Evolutionary conservation across 1,140 invertebrate species (phyloP).

Genomic region (Philaenus spumarius): DNA sequence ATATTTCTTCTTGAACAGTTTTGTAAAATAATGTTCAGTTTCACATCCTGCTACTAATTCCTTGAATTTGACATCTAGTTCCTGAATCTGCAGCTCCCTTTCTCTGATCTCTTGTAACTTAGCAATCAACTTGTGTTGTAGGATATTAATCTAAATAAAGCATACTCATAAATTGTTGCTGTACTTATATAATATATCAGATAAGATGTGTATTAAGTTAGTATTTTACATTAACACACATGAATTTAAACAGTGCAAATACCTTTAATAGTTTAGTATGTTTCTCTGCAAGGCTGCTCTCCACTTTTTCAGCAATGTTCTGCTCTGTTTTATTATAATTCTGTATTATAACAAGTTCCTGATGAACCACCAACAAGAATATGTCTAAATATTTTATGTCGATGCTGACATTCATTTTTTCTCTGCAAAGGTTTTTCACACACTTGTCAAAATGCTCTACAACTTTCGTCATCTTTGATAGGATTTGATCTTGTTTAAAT

Average conservation of each 20-base stretch:
- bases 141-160: conserved; percentile 39
- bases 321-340: conserved; percentile 68
- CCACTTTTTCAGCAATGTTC: conserved; percentile 50
- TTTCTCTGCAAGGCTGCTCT: conserved; percentile 51
- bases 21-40: conserved; percentile 62
- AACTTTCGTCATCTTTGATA: not conserved
- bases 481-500: conserved; percentile 5
- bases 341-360: conserved; percentile 69
- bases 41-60: conserved; percentile 58
- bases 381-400: conserved; percentile 55
- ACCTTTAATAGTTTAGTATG: conserved; percentile 43
- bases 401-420: conserved; percentile 54
- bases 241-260: not conserved
- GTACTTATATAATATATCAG: not conserved
- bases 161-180: not conserved
- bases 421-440: conserved; percentile 50
- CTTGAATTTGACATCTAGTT: conserved; percentile 49
- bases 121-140: conserved; percentile 50
- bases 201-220: not conserved
- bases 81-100: conserved; percentile 49
- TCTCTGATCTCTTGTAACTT: conserved; percentile 48
- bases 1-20: conserved; percentile 71
- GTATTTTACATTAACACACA: not conserved
- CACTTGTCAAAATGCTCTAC: conserved; percentile 59
- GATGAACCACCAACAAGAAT: conserved; percentile 64